phyloP scores from a whole-genome alignment of 2,888 invertebrate species.

The Sycophila texana region DNA sequence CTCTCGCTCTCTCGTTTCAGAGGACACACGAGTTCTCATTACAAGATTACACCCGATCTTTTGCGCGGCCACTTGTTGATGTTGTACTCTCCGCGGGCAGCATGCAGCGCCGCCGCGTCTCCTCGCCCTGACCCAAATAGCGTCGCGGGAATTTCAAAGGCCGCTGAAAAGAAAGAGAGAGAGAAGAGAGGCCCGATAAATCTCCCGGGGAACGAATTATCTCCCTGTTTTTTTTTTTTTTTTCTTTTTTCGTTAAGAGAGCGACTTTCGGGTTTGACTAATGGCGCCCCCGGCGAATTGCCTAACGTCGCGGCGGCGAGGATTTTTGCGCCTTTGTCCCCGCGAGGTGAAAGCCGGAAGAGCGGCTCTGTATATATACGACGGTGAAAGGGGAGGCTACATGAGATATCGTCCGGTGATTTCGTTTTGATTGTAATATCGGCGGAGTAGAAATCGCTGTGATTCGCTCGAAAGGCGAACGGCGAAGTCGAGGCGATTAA shows the following conservation, averaged over 20 bases:
- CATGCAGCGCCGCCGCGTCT: not conserved
- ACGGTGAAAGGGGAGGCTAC: too few relatives aligned
- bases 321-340: too few relatives aligned
- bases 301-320: too few relatives aligned
- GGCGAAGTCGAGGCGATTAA: too few relatives aligned
- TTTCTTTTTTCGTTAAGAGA: slow-evolving; percentile 4
- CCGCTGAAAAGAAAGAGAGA: slow-evolving; percentile 6
- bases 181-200: slow-evolving; percentile 16
- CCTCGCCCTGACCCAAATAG: slow-evolving; percentile 52
- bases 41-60: slow-evolving; percentile 55
- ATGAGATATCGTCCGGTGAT: too few relatives aligned
- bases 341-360: too few relatives aligned
- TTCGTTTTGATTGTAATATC: too few relatives aligned
- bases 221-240: not conserved
- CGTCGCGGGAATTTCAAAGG: slow-evolving; percentile 20
- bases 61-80: slow-evolving; percentile 52
- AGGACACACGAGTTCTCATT: slow-evolving; percentile 48
- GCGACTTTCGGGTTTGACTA: too few relatives aligned
- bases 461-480: too few relatives aligned
- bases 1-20: slow-evolving; percentile 43
- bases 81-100: not conserved
- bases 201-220: not conserved
- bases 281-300: too few relatives aligned
- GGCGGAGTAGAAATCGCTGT: too few relatives aligned
- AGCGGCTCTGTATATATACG: too few relatives aligned